Base-by-base conservation (phyloP, 1,140 invertebrate species). In the Bombus pyrosoma region DNA sequence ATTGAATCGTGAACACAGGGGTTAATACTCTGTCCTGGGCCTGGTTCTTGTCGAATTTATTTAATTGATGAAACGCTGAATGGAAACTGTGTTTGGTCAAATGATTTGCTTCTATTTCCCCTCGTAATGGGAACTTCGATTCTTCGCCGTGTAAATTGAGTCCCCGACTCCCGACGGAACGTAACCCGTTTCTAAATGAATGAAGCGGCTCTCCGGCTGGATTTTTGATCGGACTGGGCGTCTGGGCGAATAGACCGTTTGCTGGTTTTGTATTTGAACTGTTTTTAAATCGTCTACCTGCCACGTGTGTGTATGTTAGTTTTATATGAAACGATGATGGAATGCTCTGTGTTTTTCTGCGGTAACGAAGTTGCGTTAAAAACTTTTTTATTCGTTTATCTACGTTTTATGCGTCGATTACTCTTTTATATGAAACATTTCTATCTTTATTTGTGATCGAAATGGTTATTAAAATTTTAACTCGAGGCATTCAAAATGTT, bases 11-110 rank as follows among this genome's bases (percentile, higher is more conserved):
- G 37, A 39, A 37, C 66, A 37, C 64, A 34, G 28, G 32, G 57
- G 47, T 77, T 84, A 84, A 80, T 84, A 84, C 76, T n/a, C 76
- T 28, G 37, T 22, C 9, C 57, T 43, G 53, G 47, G 32, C 39
- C 39, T 47, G 64, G 25, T 84, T 84, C 82, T 84, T 84, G 76
- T 69, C 76, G 76, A 84, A 84, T 84, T 84, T 84, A 84, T 84
- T 84, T 84, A 84, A 84, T 84, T 84, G 76, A 79, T 78, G 83
- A 80, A 84, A 80, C 83, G 83, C 68, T 59, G 83, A 84, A 79
- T 80, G 83, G 83, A 53, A 80, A 84, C 74, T 47, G 53, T 84
- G 76, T 84, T 84, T 84, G 76, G 64, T 71, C 68, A 84, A 84
- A 59, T 80, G 83, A 84, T 84, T 84, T 80, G 83, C 83, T 84